A percentile compares a stretch with the other conserved stretches of the same genome.
Conservation (phyloP, 2,113 vertebrate species). For the Chlorodrepanis virens region DNA sequence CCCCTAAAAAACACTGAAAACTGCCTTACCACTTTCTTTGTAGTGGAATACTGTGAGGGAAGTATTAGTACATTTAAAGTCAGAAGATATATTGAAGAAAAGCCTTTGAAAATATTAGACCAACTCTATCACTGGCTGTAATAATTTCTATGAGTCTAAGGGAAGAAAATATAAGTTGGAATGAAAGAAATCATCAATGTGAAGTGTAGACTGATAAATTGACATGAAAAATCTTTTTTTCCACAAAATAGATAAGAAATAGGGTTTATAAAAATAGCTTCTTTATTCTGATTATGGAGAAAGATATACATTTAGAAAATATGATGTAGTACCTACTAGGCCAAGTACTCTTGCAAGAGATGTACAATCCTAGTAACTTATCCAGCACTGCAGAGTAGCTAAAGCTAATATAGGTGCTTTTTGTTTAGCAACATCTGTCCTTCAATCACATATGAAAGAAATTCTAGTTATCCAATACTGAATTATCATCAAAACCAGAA, state of each 20-base stretch:
- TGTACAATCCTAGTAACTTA: background rate
- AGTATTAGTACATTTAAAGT: background rate
- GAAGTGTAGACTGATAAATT: background rate
- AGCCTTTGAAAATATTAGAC: background rate
- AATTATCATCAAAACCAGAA: background rate
- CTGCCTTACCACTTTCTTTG: background rate
- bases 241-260: background rate
- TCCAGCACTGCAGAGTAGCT: background rate
- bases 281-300: background rate
- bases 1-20: background rate
- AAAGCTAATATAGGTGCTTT: background rate
- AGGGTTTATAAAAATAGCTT: background rate
- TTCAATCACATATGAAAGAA: background rate
- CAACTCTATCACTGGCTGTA: background rate
- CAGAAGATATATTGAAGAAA: background rate
- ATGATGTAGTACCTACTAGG: background rate
- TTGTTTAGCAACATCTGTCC: background rate
- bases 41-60: background rate
- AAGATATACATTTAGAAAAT: background rate
- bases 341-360: background rate
- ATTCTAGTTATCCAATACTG: background rate
- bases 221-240: background rate
- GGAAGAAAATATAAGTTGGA: background rate
- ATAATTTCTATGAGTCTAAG: background rate
- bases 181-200: fast-evolving